phyloP scores from a whole-genome alignment of 2,888 invertebrate genomes.

The Clepsis dumicolana region DNA sequence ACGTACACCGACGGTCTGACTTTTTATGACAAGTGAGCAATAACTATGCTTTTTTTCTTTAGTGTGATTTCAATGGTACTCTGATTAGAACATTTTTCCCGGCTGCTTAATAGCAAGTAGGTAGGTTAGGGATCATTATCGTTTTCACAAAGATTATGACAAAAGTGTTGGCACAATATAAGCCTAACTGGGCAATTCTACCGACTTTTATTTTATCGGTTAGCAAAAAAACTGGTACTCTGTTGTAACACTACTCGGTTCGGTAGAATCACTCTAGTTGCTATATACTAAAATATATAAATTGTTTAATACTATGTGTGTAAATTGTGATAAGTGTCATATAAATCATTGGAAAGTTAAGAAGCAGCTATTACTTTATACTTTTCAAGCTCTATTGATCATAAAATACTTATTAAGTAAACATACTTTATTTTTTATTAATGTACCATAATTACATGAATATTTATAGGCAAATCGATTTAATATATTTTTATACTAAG shows the following conservation, averaged over 20 bases:
- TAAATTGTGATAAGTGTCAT: slow-evolving; percentile 22
- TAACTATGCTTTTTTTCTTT: too few relatives aligned
- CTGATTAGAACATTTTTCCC: neutral
- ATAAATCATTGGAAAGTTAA: slow-evolving; percentile 5
- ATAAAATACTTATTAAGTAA: neutral
- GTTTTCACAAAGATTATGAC: neutral
- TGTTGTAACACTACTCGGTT: too few relatives aligned
- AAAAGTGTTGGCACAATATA: neutral
- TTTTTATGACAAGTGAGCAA: too few relatives aligned
- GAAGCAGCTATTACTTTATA: slow-evolving; percentile 10
- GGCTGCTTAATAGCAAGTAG: neutral
- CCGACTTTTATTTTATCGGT: neutral
- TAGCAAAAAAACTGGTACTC: neutral
- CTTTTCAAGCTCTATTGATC: slow-evolving; percentile 14
- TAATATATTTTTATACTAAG: neutral
- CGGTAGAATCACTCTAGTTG: slow-evolving; percentile 18
- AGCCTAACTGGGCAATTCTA: slow-evolving; percentile 16
- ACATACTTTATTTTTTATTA: neutral
- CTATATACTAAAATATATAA: neutral
- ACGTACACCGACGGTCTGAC: too few relatives aligned
- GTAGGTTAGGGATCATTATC: neutral
- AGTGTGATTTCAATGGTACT: neutral
- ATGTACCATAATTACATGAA: neutral
- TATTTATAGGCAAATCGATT: neutral
- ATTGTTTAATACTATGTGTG: slow-evolving; percentile 2